A percentile compares a stretch with the other conserved stretches of the same genome.
phyloP scores from a whole-genome alignment of 2,797 vertebrate species.

The Babyrousa celebensis region DNA sequence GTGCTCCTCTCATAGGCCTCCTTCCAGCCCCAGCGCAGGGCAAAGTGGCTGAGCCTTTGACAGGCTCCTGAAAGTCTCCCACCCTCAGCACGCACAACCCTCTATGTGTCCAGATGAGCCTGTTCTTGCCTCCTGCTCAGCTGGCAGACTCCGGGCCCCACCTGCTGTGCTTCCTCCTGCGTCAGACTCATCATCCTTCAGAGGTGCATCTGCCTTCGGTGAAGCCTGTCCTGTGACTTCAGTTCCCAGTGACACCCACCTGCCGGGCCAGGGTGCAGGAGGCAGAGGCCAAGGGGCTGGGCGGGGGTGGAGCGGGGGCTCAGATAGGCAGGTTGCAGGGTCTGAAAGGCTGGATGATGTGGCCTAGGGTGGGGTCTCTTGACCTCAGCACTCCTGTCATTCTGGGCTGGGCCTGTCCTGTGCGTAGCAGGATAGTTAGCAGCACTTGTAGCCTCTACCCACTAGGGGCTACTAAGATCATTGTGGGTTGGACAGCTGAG shows the following conservation, averaged over 20 bases:
- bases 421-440: neutral
- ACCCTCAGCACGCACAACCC: neutral
- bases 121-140: neutral
- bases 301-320: accelerated
- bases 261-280: neutral
- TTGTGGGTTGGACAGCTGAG: neutral
- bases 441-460: neutral
- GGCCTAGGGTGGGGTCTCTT: neutral
- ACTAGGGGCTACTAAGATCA: neutral
- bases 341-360: neutral
- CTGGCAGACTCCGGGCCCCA: accelerated
- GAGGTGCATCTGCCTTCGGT: too few species aligned
- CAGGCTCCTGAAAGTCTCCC: neutral
- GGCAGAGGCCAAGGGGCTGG: accelerated
- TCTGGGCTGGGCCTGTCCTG: neutral
- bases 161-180: neutral
- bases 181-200: neutral
- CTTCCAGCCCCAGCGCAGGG: accelerated
- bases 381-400: neutral
- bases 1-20: neutral
- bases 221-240: neutral
- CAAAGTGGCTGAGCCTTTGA: neutral
- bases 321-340: neutral
- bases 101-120: neutral
- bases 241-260: neutral